A percentile compares a stretch with the other conserved stretches of the same genome.
Conservation (phyloP, 2,797 vertebrate genomes). For the Eulemur rubriventer region DNA sequence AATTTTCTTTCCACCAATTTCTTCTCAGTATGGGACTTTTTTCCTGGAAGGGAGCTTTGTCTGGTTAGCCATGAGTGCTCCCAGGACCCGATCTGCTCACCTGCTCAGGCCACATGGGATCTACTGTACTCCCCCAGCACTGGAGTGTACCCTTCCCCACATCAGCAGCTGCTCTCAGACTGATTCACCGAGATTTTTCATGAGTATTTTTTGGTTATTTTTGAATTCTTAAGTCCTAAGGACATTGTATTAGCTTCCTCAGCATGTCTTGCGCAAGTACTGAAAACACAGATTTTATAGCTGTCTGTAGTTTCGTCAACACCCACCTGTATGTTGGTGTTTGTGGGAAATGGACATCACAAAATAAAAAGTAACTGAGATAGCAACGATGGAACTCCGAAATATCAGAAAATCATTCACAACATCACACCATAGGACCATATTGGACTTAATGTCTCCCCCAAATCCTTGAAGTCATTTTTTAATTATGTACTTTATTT, state of each 20-base stretch:
- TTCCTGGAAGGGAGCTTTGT: not conserved
- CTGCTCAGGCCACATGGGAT: not conserved
- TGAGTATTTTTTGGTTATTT: not conserved
- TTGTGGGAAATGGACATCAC: not conserved
- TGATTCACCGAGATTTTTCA: not conserved
- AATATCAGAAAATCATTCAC: not conserved
- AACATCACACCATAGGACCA: not conserved
- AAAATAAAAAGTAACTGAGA: not conserved
- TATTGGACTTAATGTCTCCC: not conserved
- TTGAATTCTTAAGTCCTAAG: not conserved
- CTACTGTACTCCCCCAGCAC: not conserved
- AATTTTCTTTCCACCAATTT: not conserved
- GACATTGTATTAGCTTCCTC: not conserved
- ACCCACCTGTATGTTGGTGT: not conserved
- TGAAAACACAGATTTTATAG: not conserved
- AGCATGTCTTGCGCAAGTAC: not conserved
- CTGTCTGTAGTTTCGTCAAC: not conserved
- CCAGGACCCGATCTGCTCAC: not conserved
- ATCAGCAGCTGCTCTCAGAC: not conserved
- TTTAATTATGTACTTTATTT: not conserved
- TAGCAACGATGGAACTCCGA: not conserved
- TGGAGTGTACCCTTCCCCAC: fast-evolving
- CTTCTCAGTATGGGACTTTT: not conserved
- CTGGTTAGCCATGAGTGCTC: not conserved
- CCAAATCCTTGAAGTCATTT: not conserved